Conservation (phyloP, 2,797 vertebrate genomes). For the Pipistrellus pipistrellus region DNA sequence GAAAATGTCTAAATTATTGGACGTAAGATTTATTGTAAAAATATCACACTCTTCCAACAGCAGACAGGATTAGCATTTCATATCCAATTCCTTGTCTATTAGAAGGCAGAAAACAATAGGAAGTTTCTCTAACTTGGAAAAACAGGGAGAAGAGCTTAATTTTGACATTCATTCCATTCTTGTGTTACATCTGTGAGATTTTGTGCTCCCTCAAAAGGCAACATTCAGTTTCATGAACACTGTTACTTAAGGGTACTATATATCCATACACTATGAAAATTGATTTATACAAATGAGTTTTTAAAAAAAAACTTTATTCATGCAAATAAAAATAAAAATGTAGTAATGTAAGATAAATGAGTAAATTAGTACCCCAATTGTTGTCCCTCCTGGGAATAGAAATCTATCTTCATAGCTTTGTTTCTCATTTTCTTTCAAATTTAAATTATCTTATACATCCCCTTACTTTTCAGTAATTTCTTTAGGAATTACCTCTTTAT, state of each 20-base stretch:
- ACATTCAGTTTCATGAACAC: not conserved
- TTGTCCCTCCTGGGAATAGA: not conserved
- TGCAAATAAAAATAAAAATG: conserved; percentile 1
- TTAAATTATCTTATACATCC: not conserved
- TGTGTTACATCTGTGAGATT: not conserved
- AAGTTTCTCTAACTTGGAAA: conserved; percentile 9
- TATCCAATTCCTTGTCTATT: not conserved
- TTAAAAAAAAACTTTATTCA: not conserved
- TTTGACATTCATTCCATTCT: not conserved
- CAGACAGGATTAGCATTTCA: not conserved
- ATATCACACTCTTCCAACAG: not conserved
- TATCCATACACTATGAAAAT: not conserved
- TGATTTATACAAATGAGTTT: not conserved
- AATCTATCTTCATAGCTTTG: not conserved
- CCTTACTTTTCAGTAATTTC: not conserved
- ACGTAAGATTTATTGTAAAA: not conserved
- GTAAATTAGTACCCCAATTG: not conserved
- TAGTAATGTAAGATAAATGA: not conserved
- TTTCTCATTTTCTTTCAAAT: conserved; percentile 52
- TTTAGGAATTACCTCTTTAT: not conserved
- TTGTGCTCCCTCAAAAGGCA: not conserved
- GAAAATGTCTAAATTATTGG: conserved; percentile 27
- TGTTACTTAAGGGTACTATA: not conserved
- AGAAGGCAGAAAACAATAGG: conserved; percentile 28
- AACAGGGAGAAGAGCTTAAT: not conserved